Evolutionary conservation across 2,113 vertebrate genomes (phyloP).

Genomic region (Albula glossodonta): DNA sequence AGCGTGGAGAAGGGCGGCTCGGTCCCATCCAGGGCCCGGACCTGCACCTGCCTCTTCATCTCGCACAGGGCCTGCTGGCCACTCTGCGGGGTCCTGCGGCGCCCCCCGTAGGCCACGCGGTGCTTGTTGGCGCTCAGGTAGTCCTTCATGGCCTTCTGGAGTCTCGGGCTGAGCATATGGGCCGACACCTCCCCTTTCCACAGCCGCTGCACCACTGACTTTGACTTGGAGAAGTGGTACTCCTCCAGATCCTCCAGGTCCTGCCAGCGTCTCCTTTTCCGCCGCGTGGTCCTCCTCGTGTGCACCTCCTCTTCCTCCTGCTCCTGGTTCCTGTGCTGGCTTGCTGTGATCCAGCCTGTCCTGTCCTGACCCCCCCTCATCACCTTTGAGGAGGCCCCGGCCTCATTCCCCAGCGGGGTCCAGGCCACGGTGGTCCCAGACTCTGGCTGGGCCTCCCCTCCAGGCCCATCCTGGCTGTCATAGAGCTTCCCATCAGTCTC

Average conservation of each 20-base stretch:
- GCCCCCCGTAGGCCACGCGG: conserved; percentile 73
- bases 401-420: neutral
- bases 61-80: conserved; percentile 71
- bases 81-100: conserved; percentile 47
- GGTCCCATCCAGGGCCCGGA: conserved; percentile 77
- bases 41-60: conserved; percentile 66
- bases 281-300: neutral
- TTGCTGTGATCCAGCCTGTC: conserved; percentile 35
- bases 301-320: neutral
- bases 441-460: neutral
- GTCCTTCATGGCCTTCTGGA: conserved; percentile 74
- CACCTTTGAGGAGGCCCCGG: neutral
- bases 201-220: conserved; percentile 73
- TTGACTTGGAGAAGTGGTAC: conserved; percentile 67
- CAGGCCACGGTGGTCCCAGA: neutral
- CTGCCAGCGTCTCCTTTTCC: neutral
- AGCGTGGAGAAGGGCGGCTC: conserved; percentile 78
- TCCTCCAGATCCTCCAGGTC: conserved; percentile 45
- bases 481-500: conserved; percentile 16
- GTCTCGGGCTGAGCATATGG: conserved; percentile 71
- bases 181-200: conserved; percentile 79
- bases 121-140: conserved; percentile 76
- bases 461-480: too few species aligned
- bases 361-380: conserved; percentile 24
- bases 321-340: neutral